Evolutionary conservation across 2,113 vertebrate genomes (phyloP), one percentile per base, ranked within the genome.

Genomic region (Stigmatopora nigra): DNA sequence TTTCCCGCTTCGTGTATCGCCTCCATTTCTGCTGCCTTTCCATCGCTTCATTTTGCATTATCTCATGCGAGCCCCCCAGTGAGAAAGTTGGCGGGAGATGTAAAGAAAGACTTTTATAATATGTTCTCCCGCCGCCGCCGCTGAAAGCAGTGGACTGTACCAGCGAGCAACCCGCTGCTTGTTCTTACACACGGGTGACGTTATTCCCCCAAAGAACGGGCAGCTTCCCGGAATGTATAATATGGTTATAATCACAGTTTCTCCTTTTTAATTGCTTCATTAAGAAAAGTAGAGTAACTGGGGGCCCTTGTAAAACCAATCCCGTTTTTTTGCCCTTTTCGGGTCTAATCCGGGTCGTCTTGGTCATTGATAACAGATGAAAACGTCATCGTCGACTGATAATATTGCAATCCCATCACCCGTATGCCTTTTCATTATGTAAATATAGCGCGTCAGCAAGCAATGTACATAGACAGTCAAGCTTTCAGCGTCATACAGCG

Each of bases 61-160:
- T 67, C 67, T 73, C 59, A 36, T 14, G 38, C 67, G 13, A 57
- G 3, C 83, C 64, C 76, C 80, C 63, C 4, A 47, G 67, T 76
- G 81, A 78, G 17, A 8, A 70, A 73, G 71, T 77, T 82, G 80
- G 78, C 78, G 67, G 70, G 12, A 72, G 71, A 78, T 83, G 67
- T 83, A 76, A 76, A 61, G 61, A 63, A 70, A 61, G 75, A 59
- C 58, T 77, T 81, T 77, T 71, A 45, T 61, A 10, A 48, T 76
- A 69, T 59, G 38, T 60, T 72, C 52, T 61, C 25, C 60, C 75
- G 22, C 22, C 7, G 25, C 25, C 25, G 49, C 19, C 9, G 49
- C n/a, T 8, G 3, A 74, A 68, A 76, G 19, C 62, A 59, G 20
- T 67, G 67, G 69, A 75, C 59, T 63, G 38, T 49, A 71, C 61